phyloP scores from a whole-genome alignment of 2,797 vertebrate species.

The Labeo calbasu region DNA sequence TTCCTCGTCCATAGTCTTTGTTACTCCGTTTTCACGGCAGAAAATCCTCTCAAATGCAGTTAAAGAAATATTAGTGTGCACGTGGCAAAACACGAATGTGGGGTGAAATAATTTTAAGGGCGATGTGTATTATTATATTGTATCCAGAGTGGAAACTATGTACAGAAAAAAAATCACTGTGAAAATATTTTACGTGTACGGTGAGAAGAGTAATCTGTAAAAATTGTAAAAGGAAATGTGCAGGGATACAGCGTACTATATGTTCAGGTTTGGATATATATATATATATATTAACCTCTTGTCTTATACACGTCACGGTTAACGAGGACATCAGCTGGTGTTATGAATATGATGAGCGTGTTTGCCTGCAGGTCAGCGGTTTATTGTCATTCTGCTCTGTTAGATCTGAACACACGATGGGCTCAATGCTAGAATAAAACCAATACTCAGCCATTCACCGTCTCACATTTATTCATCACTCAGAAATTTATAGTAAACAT shows the following conservation, averaged over 20 bases:
- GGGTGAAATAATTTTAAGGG: slow-evolving; percentile 80
- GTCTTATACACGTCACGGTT: slow-evolving; percentile 78
- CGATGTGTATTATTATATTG: slow-evolving; percentile 84
- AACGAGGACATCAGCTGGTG: slow-evolving; percentile 76
- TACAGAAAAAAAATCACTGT: slow-evolving; percentile 85
- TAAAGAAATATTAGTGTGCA: slow-evolving; percentile 29
- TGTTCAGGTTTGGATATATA: slow-evolving; percentile 68
- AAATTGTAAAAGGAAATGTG: slow-evolving; percentile 82
- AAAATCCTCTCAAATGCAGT: not conserved
- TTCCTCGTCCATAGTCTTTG: too few relatives aligned
- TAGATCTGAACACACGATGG: slow-evolving; percentile 67
- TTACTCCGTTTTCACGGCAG: too few relatives aligned
- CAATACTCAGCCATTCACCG: slow-evolving; percentile 50
- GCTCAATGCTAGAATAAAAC: slow-evolving; percentile 62
- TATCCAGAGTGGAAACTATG: slow-evolving; percentile 79
- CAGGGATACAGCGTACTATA: slow-evolving; percentile 83
- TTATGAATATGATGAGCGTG: slow-evolving; percentile 79
- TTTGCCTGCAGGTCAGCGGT: slow-evolving; percentile 85
- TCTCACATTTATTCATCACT: slow-evolving; percentile 30
- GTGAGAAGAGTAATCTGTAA: slow-evolving; percentile 83
- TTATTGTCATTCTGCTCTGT: slow-evolving; percentile 75
- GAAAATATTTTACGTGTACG: slow-evolving; percentile 85
- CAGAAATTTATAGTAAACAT: not conserved
- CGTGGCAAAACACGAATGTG: slow-evolving; percentile 79
- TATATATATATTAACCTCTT: slow-evolving; percentile 65